Evolutionary conservation across 2,113 vertebrate species (phyloP).

Genomic region (Setophaga coronata): DNA sequence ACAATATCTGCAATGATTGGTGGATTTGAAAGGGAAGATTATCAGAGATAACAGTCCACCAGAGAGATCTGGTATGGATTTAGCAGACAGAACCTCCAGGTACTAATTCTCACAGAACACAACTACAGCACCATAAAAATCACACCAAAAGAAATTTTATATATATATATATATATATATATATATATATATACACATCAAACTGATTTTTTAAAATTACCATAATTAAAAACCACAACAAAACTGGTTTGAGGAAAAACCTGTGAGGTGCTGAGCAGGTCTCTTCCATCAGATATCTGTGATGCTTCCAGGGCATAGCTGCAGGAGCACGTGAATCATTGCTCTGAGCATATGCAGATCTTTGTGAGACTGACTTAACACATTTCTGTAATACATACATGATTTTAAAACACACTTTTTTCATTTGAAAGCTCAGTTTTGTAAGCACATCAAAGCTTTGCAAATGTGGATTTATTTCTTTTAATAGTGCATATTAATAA

Average conservation of each 20-base stretch:
- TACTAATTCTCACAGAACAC: neutral
- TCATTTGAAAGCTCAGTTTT: conserved; percentile 9
- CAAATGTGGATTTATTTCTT: conserved; percentile 50
- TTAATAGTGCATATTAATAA: conserved; percentile 44
- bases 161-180: too few relatives aligned
- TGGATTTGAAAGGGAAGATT: neutral
- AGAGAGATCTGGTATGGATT: neutral
- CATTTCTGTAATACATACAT: conserved; percentile 4
- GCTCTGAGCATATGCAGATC: neutral
- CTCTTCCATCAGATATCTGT: neutral
- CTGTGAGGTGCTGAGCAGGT: neutral
- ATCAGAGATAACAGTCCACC: neutral
- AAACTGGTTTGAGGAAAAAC: neutral
- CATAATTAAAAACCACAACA: neutral
- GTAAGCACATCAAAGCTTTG: conserved; percentile 51
- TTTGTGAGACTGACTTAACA: conserved; percentile 1
- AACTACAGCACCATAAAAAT: neutral
- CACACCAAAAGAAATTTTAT: neutral
- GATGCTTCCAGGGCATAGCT: neutral
- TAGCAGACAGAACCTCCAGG: neutral
- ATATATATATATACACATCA: neutral
- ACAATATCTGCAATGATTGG: neutral
- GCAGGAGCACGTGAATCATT: neutral
- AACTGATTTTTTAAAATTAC: rapidly evolving
- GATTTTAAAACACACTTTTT: conserved; percentile 49